phyloP scores from a whole-genome alignment of 92 coral and sea anemone genomes.

The Heteractis magnifica region DNA sequence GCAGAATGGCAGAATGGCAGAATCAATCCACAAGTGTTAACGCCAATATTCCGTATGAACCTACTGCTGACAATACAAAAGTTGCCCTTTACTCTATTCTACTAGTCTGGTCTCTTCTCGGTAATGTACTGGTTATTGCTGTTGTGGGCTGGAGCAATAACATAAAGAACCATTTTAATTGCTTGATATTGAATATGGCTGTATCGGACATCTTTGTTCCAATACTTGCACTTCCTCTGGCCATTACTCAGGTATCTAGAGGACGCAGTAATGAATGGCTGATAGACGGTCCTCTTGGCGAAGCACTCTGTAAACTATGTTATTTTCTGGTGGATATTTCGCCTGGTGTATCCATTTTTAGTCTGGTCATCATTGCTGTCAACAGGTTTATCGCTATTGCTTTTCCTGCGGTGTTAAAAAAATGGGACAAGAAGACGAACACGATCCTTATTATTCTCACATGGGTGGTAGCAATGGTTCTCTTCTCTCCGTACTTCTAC shows the following conservation, averaged over 20 bases:
- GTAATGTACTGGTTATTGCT: conserved; percentile 6
- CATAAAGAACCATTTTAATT: neutral
- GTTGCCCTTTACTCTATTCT: neutral
- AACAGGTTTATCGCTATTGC: conserved; percentile 13
- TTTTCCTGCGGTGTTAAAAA: neutral
- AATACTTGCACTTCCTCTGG: neutral
- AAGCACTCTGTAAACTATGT: conserved; percentile 9
- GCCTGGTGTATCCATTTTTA: conserved; percentile 4
- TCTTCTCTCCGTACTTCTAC: neutral
- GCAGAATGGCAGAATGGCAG: too few relatives aligned
- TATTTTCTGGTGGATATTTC: neutral
- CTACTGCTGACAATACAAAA: neutral
- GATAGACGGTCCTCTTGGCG: neutral
- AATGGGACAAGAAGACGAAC: neutral
- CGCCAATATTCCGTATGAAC: neutral
- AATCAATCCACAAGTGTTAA: neutral
- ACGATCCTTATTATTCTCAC: neutral
- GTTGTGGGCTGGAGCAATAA: neutral
- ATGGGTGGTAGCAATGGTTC: neutral
- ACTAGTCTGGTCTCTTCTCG: conserved; percentile 5
- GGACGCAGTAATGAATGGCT: neutral
- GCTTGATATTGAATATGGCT: conserved; percentile 8
- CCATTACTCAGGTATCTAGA: neutral
- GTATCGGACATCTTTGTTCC: neutral
- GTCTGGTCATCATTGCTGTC: conserved; percentile 11